Percentiles rank a stretch among this genome's conserved stretches.
Evolutionary conservation across 2,113 vertebrate species (phyloP).

Genomic region (Cheirogaleus medius): DNA sequence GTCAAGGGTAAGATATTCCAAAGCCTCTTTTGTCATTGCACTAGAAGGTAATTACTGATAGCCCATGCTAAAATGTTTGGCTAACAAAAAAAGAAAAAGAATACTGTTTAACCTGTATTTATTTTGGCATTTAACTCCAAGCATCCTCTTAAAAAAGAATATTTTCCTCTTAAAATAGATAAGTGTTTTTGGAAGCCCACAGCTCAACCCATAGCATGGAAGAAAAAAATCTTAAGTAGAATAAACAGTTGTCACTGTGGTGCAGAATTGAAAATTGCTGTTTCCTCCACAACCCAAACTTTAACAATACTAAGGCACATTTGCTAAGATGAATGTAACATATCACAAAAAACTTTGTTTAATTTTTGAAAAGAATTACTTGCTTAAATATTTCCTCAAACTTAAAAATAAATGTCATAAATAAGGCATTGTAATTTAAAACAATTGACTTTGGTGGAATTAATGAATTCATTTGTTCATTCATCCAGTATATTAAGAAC

Average conservation of each 20-base stretch:
- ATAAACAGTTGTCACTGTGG: background rate
- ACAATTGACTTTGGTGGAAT: background rate
- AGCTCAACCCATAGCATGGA: background rate
- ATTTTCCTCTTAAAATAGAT: background rate
- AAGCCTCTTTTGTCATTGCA: background rate
- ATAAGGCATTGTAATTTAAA: background rate
- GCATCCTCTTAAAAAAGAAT: background rate
- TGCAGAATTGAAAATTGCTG: background rate
- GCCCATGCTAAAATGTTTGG: background rate
- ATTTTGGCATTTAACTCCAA: constrained; percentile 14
- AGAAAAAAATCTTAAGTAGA: background rate
- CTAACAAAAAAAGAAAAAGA: background rate
- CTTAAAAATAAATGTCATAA: background rate
- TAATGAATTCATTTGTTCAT: background rate
- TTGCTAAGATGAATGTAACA: background rate
- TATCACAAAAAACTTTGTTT: background rate
- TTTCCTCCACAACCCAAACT: background rate
- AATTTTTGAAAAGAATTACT: background rate
- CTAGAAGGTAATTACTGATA: background rate
- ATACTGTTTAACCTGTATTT: background rate
- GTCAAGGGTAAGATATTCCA: background rate
- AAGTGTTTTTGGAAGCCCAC: background rate
- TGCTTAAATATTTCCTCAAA: constrained; percentile 12
- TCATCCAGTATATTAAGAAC: background rate
- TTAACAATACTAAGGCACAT: background rate